Evolutionary conservation across 2,888 invertebrate genomes (phyloP).

Genomic region (Dasysyrphus albostriatus): DNA sequence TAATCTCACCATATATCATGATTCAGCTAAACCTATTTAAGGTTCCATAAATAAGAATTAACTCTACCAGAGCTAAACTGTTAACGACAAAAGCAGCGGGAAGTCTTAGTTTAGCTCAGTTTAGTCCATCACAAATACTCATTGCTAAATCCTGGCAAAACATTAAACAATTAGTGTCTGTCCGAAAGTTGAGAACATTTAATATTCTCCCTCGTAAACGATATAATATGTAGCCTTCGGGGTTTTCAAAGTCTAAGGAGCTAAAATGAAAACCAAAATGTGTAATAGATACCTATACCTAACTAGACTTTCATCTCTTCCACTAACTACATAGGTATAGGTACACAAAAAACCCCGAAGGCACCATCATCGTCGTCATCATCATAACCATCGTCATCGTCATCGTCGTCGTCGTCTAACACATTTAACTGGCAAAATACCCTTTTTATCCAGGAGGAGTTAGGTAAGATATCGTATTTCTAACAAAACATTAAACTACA

Average conservation of each 20-base stretch:
- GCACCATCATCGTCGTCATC: constrained; percentile 27
- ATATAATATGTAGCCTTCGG: constrained; percentile 47
- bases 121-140: constrained; percentile 29
- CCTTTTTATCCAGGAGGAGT: constrained; percentile 38
- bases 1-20: not conserved
- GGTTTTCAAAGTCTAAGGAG: constrained; percentile 40
- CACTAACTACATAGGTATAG: not conserved
- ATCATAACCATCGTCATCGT: constrained; percentile 4
- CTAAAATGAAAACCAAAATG: constrained; percentile 67
- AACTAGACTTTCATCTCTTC: not conserved
- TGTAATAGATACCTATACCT: constrained; percentile 27
- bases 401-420: constrained; percentile 29
- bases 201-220: constrained; percentile 43
- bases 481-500: constrained; percentile 23
- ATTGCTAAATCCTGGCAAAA: constrained; percentile 55
- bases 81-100: not conserved
- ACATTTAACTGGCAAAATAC: constrained; percentile 65
- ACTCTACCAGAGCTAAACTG: not conserved
- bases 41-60: not conserved
- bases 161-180: constrained; percentile 65
- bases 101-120: not conserved
- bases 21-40: too few relatives aligned
- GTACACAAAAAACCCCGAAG: constrained; percentile 15
- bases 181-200: constrained; percentile 29
- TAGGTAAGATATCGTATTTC: not conserved